Evolutionary conservation across 2,797 vertebrate species (phyloP).

Genomic region (Lepilemur septentrionalis): DNA sequence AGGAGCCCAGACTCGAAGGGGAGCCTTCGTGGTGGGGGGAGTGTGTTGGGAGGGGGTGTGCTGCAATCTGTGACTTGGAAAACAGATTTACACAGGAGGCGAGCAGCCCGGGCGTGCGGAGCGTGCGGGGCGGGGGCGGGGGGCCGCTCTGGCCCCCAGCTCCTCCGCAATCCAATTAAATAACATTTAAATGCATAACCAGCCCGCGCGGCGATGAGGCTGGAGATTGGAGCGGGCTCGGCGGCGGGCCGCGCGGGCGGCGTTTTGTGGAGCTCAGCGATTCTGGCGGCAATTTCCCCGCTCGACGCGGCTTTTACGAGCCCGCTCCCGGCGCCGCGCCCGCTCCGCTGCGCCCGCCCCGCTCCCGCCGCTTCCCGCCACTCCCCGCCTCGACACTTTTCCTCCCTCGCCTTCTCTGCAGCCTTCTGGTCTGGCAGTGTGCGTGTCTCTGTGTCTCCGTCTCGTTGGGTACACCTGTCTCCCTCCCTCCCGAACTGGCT

Average conservation of each 20-base stretch:
- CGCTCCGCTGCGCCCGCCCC: conserved; percentile 58
- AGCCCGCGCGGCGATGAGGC: conserved; percentile 78
- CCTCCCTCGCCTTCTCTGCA: neutral
- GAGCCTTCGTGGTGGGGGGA: neutral
- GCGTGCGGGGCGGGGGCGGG: conserved; percentile 64
- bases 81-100: conserved; percentile 73
- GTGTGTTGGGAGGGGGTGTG: neutral
- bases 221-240: conserved; percentile 82
- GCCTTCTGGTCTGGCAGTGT: conserved; percentile 18
- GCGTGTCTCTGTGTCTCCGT: neutral
- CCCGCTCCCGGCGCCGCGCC: conserved; percentile 73
- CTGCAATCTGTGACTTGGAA: conserved; percentile 77
- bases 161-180: conserved; percentile 84
- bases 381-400: conserved; percentile 22
- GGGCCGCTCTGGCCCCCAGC: conserved; percentile 79
- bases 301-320: conserved; percentile 76
- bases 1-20: conserved; percentile 36
- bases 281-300: conserved; percentile 81
- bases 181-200: conserved; percentile 86
- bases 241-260: conserved; percentile 74
- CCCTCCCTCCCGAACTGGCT: conserved; percentile 63
- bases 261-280: conserved; percentile 84
- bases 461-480: neutral
- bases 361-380: neutral
- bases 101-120: conserved; percentile 43